These are phyloP conservation scores for Hippopotamyrus pictus DNA, from an alignment of 2,797 vertebrate genomes.

Conservation along the genomic window DNA sequence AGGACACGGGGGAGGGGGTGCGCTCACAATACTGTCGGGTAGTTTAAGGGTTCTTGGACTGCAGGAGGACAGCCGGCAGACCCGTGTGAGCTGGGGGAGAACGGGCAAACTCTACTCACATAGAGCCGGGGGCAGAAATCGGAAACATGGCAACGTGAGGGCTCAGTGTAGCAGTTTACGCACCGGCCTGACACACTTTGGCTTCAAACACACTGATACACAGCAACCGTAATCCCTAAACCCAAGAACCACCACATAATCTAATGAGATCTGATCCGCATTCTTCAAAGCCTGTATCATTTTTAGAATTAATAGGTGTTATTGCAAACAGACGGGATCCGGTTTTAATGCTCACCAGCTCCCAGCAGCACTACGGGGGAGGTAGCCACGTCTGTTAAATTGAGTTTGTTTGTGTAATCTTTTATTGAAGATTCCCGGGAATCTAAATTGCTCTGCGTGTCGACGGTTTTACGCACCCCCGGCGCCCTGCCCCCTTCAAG, in stretches of 20 bases:
- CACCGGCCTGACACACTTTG: neutral
- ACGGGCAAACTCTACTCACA: neutral
- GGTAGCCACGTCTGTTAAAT: neutral
- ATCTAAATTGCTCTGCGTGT: neutral
- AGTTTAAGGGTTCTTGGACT: neutral
- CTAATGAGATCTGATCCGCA: neutral
- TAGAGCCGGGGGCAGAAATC: neutral
- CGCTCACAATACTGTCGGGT: neutral
- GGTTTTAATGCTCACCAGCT: neutral
- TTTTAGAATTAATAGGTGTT: constrained; percentile 7
- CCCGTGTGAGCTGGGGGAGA: neutral
- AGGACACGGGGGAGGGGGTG: neutral
- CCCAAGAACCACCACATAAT: neutral
- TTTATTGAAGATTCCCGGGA: neutral
- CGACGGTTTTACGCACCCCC: neutral
- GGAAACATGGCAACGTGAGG: neutral
- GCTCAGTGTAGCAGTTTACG: neutral
- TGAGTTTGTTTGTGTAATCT: constrained; percentile 8
- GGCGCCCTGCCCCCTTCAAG: neutral
- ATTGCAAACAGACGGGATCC: neutral
- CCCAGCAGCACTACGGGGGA: neutral
- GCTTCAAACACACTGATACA: neutral
- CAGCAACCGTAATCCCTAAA: neutral
- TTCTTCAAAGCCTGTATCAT: neutral
- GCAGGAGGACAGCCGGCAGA: neutral